Conservation (phyloP, 2,888 invertebrate species). For the Acrocyrtus sp. region DNA sequence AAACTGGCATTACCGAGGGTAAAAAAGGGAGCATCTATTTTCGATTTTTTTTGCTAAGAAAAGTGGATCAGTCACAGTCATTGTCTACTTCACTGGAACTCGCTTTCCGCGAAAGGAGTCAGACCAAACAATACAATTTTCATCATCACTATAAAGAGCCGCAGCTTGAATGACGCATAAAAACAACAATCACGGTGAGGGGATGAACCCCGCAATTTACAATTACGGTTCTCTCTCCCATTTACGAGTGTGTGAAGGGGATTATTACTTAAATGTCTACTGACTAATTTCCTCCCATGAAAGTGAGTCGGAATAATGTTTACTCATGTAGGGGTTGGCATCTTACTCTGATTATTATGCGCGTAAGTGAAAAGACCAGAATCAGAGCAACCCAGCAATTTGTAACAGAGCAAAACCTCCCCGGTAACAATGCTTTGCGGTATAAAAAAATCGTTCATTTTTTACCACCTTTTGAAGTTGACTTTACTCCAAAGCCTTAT, state of each 20-base stretch:
- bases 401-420: conserved; percentile 36
- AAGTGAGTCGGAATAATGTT: conserved; percentile 22
- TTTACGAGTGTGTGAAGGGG: conserved; percentile 24
- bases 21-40: too few species aligned
- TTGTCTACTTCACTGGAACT: not conserved
- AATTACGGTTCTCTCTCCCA: conserved; percentile 43
- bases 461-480: too few species aligned
- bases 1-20: too few species aligned
- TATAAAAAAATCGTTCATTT: too few species aligned
- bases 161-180: conserved; percentile 4
- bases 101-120: not conserved
- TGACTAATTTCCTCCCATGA: conserved; percentile 46
- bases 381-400: conserved; percentile 42
- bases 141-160: not conserved
- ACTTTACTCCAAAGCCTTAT: too few species aligned
- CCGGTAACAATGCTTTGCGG: conserved; percentile 38
- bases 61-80: conserved; percentile 8
- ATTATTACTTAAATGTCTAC: conserved; percentile 37
- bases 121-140: too few species aligned
- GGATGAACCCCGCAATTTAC: conserved; percentile 43
- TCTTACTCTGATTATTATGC: too few species aligned
- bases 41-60: not conserved
- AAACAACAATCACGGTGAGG: conserved; percentile 29
- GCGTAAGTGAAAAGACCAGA: conserved; percentile 16
- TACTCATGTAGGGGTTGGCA: conserved; percentile 28